Base-by-base conservation (phyloP, 2,888 invertebrate species). In the Anarsia innoxiella region DNA sequence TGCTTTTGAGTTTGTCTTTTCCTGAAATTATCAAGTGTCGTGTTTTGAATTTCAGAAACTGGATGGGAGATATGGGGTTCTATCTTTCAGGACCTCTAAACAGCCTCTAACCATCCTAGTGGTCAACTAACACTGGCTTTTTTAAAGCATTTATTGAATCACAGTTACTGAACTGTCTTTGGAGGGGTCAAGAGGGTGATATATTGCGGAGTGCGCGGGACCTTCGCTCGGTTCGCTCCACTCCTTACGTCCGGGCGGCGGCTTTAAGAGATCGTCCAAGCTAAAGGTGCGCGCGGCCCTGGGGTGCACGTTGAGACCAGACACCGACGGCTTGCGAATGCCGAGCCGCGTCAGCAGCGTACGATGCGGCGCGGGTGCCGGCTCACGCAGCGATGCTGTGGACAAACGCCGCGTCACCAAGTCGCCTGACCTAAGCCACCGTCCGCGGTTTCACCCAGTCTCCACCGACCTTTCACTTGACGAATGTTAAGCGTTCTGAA, bases 221-320 rank as follows among this genome's bases (percentile, higher is more conserved):
- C 44, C 48, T 51, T 49, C 89, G 86, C 40, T 63, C 46, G 56
- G 48, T 47, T 57, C 66, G 69, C 78, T 77, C 78, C 80, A 67
- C 70, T 80, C 88, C 91, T 91, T 92, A 91, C 91, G 91, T 91
- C 90, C 89, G 79, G 90, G 89, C 86, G 89, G 90, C 84, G 91
- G 90, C 88, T 91, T 91, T 88, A 93, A 90, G 85, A 93, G 90
- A 90, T 93, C 93, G 89, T 93, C 93, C 88, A 93, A 89, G 89
- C 92, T 93, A 89, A 93, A 93, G 77, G 93, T 93, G 87, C 93
- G 89, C 77, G 90, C 90, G 78, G 91, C 89, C 62, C 88, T 86
- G 77, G 89, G 88, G 86, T 66, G 77, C 83, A 89, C 87, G 89
- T 91, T 89, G 84, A 92, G 89, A 86, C 92, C 92, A 84, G 93